Evolutionary conservation across 2,113 vertebrate species (phyloP), one percentile per base, ranked within the genome.

Genomic region (Vimba vimba): DNA sequence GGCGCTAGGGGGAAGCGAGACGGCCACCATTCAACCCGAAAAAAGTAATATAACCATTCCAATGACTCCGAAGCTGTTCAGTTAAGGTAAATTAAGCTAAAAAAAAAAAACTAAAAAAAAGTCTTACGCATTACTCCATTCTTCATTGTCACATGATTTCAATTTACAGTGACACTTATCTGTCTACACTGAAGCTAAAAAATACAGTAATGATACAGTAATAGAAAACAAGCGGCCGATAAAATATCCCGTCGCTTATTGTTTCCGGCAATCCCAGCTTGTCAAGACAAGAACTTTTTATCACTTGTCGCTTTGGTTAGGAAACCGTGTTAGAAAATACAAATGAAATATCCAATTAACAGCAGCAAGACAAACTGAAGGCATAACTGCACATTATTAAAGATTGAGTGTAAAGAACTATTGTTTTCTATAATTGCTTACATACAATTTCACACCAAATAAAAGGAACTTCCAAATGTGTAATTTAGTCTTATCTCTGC

Each of bases 311-410:
- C 12, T 75, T 75, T n/a, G n/a, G 13, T 75, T 25, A 50, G 43
- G 6, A 75, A 27, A 47, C 43, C 25, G 6, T 17, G 43, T 45
- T 75, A 50, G 2, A 17, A 47, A 75, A 47, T 15, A 50, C 43
- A 75, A 25, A 75, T n/a, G 13, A 17, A 27, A 75, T 15, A 27
- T 75, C 55, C 19, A 23, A 57, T 57, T 57, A 57, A 57, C 6
- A 50, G n/a, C 73, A 75, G n/a, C n/a, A 25, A 75, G 73, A 27
- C 71, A 25, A 47, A 25, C 71, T 23, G 2, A 71, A 71, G 19
- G 11, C 10, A 71, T 43, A 43, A 71, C n/a, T 30, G 59, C 17
- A 82, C n/a, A 30, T 82, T 50, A 68, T 82, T 82, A 7, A 47
- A 45, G 12, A 17, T n/a, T 43, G 1, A 45, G 10, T 68, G 43